These are phyloP conservation scores for Coregonus sp. DNA, from an alignment of 2,797 vertebrate genomes.

Conservation along the genomic window DNA sequence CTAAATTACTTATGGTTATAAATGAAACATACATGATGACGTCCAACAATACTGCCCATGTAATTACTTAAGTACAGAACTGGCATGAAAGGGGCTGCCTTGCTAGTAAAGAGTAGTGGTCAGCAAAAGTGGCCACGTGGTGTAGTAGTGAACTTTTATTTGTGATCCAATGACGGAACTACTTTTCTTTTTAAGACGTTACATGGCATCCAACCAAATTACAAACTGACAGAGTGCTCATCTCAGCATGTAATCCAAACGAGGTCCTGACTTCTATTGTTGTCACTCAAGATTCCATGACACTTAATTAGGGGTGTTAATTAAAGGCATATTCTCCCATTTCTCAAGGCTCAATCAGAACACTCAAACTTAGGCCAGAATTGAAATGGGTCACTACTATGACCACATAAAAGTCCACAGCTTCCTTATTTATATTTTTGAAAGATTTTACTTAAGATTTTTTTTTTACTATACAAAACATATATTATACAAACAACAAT, in stretches of 20 bases:
- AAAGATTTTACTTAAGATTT: too few species aligned
- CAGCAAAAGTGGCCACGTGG: not conserved
- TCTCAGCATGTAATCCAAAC: not conserved
- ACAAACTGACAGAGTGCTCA: not conserved
- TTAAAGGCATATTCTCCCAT: too few species aligned
- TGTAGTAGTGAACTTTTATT: not conserved
- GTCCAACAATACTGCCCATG: not conserved
- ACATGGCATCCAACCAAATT: slow-evolving; percentile 1
- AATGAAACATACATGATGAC: not conserved
- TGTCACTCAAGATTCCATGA: not conserved
- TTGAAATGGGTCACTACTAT: too few species aligned
- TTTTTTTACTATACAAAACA: too few species aligned
- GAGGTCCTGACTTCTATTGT: not conserved
- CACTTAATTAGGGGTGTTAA: not conserved
- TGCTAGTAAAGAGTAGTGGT: not conserved
- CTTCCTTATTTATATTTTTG: too few species aligned
- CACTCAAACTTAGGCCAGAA: too few species aligned
- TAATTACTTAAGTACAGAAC: not conserved
- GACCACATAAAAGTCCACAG: too few species aligned
- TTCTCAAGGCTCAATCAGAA: too few species aligned
- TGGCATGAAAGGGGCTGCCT: not conserved
- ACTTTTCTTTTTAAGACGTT: not conserved
- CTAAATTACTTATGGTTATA: not conserved
- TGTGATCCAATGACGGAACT: not conserved
- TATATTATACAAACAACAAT: too few species aligned